A percentile compares a stretch with the other conserved stretches of the same genome.
Evolutionary conservation across 2,888 invertebrate species (phyloP).

Genomic region (Drosophila emarginata): DNA sequence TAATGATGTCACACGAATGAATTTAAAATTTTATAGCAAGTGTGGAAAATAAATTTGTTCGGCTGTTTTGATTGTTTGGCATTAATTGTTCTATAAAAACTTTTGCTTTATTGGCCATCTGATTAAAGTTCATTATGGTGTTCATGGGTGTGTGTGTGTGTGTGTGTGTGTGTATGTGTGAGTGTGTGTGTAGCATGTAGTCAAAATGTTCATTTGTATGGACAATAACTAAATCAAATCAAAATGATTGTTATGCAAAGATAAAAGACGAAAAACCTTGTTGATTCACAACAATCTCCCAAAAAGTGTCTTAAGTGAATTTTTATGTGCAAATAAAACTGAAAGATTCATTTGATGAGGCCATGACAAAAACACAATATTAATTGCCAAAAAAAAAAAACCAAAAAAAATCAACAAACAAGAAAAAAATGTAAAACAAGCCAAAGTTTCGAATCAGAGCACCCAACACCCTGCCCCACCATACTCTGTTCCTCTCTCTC

Average conservation of each 20-base stretch:
- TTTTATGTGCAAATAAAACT: slow-evolving; percentile 6
- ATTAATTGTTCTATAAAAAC: slow-evolving; percentile 67
- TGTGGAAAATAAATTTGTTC: slow-evolving; percentile 41
- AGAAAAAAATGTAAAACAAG: slow-evolving; percentile 13
- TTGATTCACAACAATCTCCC: slow-evolving; percentile 14
- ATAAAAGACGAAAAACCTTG: slow-evolving; percentile 1
- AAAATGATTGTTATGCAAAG: slow-evolving; percentile 5
- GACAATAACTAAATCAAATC: slow-evolving; percentile 2
- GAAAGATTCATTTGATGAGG: background rate
- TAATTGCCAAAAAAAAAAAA: slow-evolving; percentile 55
- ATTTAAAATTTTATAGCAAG: slow-evolving; percentile 3
- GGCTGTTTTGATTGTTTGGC: background rate
- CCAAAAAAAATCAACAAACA: slow-evolving; percentile 29
- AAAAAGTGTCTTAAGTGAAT: slow-evolving; percentile 30
- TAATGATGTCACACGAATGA: slow-evolving; percentile 53
- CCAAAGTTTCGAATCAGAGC: slow-evolving; percentile 22
- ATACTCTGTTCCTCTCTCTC: background rate
- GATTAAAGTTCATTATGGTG: slow-evolving; percentile 57
- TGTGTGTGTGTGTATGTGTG: background rate
- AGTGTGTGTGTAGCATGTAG: slow-evolving; percentile 15
- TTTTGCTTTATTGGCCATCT: slow-evolving; percentile 53
- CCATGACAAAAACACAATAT: slow-evolving; percentile 34
- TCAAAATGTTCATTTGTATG: slow-evolving; percentile 3
- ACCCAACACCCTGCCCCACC: slow-evolving; percentile 13
- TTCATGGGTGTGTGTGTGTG: background rate